Evolutionary conservation across 2,888 invertebrate genomes (phyloP).

Genomic region (Eristalis tenax): DNA sequence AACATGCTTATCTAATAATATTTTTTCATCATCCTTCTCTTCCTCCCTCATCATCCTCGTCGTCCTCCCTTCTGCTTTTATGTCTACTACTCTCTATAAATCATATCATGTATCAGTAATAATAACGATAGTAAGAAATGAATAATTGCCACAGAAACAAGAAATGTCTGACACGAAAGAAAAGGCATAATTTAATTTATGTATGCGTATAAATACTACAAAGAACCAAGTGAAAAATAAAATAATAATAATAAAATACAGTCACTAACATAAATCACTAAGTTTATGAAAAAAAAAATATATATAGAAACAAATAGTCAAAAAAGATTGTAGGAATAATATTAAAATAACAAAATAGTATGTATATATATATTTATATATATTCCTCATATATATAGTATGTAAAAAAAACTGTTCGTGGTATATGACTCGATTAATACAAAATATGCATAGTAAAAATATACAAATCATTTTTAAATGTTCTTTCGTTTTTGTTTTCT

Average conservation of each 20-base stretch:
- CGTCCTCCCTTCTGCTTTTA: not conserved
- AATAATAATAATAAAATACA: constrained; percentile 5
- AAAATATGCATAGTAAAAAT: constrained; percentile 64
- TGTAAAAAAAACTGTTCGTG: constrained; percentile 53
- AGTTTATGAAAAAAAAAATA: constrained; percentile 21
- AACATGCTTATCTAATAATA: constrained; percentile 66
- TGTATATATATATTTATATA: not conserved
- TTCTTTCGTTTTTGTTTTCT: constrained; percentile 33
- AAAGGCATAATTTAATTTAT: constrained; percentile 6
- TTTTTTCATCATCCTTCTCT: not conserved
- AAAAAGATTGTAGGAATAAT: constrained; percentile 24
- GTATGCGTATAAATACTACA: constrained; percentile 39
- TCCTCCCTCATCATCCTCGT: not conserved
- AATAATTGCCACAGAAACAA: constrained; percentile 58
- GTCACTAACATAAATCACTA: constrained; percentile 55
- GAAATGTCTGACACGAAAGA: constrained; percentile 16
- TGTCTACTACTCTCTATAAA: constrained; percentile 42
- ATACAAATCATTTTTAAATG: constrained; percentile 60
- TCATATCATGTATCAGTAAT: constrained; percentile 21
- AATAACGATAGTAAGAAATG: constrained; percentile 38
- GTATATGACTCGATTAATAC: constrained; percentile 67
- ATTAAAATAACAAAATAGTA: constrained; percentile 53
- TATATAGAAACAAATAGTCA: constrained; percentile 25
- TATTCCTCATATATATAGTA: constrained; percentile 26
- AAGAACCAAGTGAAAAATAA: constrained; percentile 53